phyloP scores from a whole-genome alignment of 2,888 invertebrate species.

The Heterodera filipjevi region DNA sequence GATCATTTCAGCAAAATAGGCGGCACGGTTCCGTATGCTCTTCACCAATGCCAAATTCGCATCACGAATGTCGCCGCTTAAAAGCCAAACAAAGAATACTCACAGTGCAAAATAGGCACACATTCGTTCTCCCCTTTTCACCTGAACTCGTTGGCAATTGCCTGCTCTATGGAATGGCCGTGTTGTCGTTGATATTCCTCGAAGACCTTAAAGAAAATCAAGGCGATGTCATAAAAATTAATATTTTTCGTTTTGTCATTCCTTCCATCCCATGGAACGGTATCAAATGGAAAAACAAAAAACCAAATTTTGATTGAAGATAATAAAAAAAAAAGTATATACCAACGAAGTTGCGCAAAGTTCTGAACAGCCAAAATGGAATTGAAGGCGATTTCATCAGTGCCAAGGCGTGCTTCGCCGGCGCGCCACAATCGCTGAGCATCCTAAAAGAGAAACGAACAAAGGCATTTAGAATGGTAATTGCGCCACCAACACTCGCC shows the following conservation, averaged over 20 bases:
- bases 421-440: constrained; percentile 71
- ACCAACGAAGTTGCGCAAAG: constrained; percentile 66
- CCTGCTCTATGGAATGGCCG: constrained; percentile 62
- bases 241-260: too few species aligned
- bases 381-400: constrained; percentile 67
- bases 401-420: constrained; percentile 72
- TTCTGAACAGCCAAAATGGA: constrained; percentile 66
- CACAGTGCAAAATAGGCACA: too few species aligned
- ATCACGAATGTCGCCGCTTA: constrained; percentile 64
- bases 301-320: neutral
- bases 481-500: constrained; percentile 67
- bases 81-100: neutral
- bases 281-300: neutral
- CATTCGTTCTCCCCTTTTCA: neutral
- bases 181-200: constrained; percentile 66
- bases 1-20: constrained; percentile 61
- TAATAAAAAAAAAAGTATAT: neutral
- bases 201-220: constrained; percentile 52
- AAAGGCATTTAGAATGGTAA: neutral
- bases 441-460: constrained; percentile 39
- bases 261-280: too few species aligned
- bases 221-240: too few species aligned
- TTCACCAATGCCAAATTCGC: constrained; percentile 59
- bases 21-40: constrained; percentile 42
- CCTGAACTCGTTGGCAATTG: constrained; percentile 63